Base-by-base conservation (phyloP, 2,888 invertebrate species). In the Apotomis capreana region DNA sequence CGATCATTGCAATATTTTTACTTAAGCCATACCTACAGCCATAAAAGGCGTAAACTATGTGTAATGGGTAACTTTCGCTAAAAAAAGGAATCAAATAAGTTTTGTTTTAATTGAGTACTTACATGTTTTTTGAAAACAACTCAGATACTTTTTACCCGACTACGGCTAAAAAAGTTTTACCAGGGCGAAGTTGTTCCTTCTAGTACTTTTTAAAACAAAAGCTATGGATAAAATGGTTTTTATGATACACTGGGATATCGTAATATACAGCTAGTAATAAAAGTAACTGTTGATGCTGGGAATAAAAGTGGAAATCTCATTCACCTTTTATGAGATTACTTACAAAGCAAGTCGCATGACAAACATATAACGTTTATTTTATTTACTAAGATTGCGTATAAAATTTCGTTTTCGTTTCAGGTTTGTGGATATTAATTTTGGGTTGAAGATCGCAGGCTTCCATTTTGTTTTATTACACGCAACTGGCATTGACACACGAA, bases 311-410 rank as follows among this genome's bases (percentile, higher is more conserved):
- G 36, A 51, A 36, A 61, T 26, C 26, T 46, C 15, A 49, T 61
- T 61, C 49, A 15, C 12, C 26, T 61, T 60, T 61, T 49, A 49
- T 61, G 15, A 61, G 26, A 46, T 9, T n/a, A 61, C 46, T 49
- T 61, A 12, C 26, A 60, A 44, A 9, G 49, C 49, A 49, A 10
- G 49, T 49, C 49, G 49, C 49, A 9, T 49, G 5, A 49, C 9
- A 9, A 49, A 10, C 12, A 37, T n/a, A 58, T n/a, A 37, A 10
- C 37, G 37, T 58, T 37, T 40, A 63, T 63, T 52, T 54, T 13
- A 52, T 40, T 63, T 52, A 63, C 52, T 37, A 52, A 63, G 52
- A 40, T 63, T 63, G n/a, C 37, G n/a, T 37, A 40, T 63, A 40
- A 52, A 52, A 52, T 62, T 10, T 62, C 12, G 9, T 9, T 37